Evolutionary conservation across 2,888 invertebrate species (phyloP), one percentile per base, ranked within the genome.

Genomic region (Ctenicera cuprea): DNA sequence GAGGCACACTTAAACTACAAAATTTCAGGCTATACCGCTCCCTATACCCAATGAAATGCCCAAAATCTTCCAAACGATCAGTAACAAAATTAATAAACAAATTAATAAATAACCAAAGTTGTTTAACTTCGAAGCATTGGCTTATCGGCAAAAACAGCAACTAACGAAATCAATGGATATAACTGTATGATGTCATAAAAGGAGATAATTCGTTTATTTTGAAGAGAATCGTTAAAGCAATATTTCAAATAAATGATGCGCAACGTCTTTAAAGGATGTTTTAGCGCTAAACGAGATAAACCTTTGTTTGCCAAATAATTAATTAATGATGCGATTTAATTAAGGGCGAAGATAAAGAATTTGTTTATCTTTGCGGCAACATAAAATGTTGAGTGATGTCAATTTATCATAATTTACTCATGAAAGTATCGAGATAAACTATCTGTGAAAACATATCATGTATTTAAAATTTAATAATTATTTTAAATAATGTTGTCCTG

Each of bases 1-100:
- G 43, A 43, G 76, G 73, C 70, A 76, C 76, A 74, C 73, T 76
- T 70, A 66, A 54, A 67, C 22, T 43, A 38, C 26, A 50, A 62
- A 33, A 37, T 11, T 48, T 16, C 48, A 48, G 18, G 11, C 1
- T 48, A 8, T 1, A 20, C 11, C 16, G 26, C 5, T 12, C 9
- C 20, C 52, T 66, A 4, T 52, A 66, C 26, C 26, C 26, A 3
- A 26, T 26, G 5, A 26, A 26, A 26, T 26, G 26, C 26, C 26
- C 22, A 48, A 14, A 50, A 3, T 8, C 11, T 14, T 20, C 41
- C 7, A 45, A n/a, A n/a, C n/a, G n/a, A n/a, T n/a, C n/a, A n/a
- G n/a, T n/a, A n/a, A n/a, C n/a, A n/a, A n/a, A n/a, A n/a, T n/a
- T n/a, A n/a, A n/a, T n/a, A 4, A 43, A 26, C 26, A 26, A n/a